These are phyloP conservation scores for Artemia franciscana DNA, from an alignment of 1,140 invertebrate genomes.

Conservation along the genomic window DNA sequence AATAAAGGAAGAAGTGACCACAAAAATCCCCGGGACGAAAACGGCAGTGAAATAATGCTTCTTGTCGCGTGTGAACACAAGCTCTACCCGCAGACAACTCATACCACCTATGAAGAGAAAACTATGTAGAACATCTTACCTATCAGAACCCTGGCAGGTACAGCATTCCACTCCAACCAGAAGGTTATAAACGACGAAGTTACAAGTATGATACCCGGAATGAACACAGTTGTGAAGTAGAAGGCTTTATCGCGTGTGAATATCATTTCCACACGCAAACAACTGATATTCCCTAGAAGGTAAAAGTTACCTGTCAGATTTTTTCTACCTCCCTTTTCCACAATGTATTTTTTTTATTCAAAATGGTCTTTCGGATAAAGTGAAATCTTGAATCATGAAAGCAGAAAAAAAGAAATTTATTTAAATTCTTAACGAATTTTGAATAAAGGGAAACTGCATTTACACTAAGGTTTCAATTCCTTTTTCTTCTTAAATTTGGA, in stretches of 20 bases:
- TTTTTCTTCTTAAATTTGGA: no score
- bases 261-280: conserved; percentile 66
- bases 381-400: no score
- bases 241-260: conserved; percentile 81
- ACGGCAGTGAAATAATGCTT: neutral
- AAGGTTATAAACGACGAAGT: conserved; percentile 83
- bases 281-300: conserved; percentile 70
- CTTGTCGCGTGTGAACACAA: neutral
- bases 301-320: conserved; percentile 2
- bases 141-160: conserved; percentile 54
- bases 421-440: no score
- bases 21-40: neutral
- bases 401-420: no score
- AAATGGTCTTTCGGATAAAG: no score
- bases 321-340: no score
- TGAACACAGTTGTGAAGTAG: conserved; percentile 88
- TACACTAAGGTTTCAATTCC: no score
- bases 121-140: conserved; percentile 4
- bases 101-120: neutral
- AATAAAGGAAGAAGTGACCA: neutral
- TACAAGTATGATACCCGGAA: conserved; percentile 80
- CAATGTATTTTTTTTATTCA: no score
- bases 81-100: neutral
- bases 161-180: conserved; percentile 89
- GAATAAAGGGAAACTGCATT: no score